Conservation (phyloP, 2,888 invertebrate genomes). For the Taenaris catops region DNA sequence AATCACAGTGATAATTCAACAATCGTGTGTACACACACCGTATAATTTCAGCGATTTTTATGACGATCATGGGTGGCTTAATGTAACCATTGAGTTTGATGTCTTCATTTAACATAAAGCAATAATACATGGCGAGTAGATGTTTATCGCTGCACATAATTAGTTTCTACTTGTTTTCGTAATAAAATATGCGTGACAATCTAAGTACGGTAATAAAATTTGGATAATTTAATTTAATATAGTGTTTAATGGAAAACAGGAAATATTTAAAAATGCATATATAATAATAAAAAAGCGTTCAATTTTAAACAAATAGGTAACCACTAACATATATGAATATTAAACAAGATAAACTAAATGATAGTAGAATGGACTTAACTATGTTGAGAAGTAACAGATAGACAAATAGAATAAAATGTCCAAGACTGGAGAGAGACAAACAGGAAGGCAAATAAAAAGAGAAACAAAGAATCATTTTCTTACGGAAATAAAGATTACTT, state of each 20-base stretch:
- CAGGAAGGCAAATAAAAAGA: too few species aligned
- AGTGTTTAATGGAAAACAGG: conserved; percentile 12
- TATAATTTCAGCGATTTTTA: conserved; percentile 68
- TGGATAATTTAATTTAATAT: conserved; percentile 12
- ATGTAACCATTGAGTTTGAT: conserved; percentile 39
- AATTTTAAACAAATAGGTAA: too few species aligned
- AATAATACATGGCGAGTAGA: conserved; percentile 28
- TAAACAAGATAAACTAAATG: too few species aligned
- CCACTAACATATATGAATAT: too few species aligned
- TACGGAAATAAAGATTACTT: too few species aligned
- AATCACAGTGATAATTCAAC: conserved; percentile 62
- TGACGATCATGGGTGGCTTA: conserved; percentile 54
- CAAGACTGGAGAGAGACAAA: too few species aligned
- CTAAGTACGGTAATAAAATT: conserved; percentile 9
- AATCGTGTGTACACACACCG: conserved; percentile 43
- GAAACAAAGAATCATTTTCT: too few species aligned
- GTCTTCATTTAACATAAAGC: conserved; percentile 41
- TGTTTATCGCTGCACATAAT: conserved; percentile 30
- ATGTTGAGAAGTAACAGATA: too few species aligned
- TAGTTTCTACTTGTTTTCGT: conserved; percentile 12
- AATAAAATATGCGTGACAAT: conserved; percentile 17
- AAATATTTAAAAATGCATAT: too few species aligned
- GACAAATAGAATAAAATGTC: too few species aligned
- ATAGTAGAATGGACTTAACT: too few species aligned
- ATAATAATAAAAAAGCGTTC: too few species aligned